A percentile compares a stretch with the other conserved stretches of the same genome.
These are phyloP conservation scores for Adela reaumurella DNA, from an alignment of 2,888 invertebrate species.

Conservation along the genomic window DNA sequence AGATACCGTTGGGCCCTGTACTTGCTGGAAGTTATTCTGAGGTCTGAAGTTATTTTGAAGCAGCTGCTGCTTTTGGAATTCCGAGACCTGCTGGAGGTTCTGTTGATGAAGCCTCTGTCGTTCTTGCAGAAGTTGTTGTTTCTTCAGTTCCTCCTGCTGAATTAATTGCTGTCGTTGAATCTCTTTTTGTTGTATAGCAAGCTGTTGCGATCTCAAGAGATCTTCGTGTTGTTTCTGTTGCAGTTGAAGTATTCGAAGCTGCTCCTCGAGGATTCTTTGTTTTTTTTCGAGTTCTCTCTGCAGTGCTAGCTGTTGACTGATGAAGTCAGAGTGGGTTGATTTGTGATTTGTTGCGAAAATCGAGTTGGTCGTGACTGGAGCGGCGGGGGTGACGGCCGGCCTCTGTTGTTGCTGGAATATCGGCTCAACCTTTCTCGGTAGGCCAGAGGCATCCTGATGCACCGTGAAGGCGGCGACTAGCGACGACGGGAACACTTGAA, in stretches of 20 bases:
- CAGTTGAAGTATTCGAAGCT: constrained; percentile 61
- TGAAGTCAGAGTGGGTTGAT: constrained; percentile 26
- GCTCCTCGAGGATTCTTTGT: constrained; percentile 66
- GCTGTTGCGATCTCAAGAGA: constrained; percentile 61
- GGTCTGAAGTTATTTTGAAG: constrained; percentile 24
- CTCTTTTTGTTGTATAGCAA: constrained; percentile 50
- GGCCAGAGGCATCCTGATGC: constrained; percentile 73
- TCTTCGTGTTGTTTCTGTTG: constrained; percentile 70
- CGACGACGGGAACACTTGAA: constrained; percentile 79
- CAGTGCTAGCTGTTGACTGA: constrained; percentile 33
- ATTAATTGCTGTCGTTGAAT: constrained; percentile 29
- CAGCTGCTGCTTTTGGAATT: constrained; percentile 15
- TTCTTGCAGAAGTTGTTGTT: constrained; percentile 26
- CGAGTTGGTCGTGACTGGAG: constrained; percentile 10
- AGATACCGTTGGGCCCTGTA: constrained; percentile 27
- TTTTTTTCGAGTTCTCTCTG: constrained; percentile 61
- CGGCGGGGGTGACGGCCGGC: constrained; percentile 15
- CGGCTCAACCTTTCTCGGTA: constrained; percentile 77
- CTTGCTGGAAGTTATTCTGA: constrained; percentile 14
- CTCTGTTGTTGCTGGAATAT: constrained; percentile 50
- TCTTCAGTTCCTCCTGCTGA: constrained; percentile 25
- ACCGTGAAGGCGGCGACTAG: constrained; percentile 82
- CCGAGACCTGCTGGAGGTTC: constrained; percentile 12
- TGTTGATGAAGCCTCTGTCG: constrained; percentile 28
- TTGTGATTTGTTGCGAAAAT: constrained; percentile 21